Evolutionary conservation across 2,888 invertebrate species (phyloP).

Genomic region (Ellobium chinense): DNA sequence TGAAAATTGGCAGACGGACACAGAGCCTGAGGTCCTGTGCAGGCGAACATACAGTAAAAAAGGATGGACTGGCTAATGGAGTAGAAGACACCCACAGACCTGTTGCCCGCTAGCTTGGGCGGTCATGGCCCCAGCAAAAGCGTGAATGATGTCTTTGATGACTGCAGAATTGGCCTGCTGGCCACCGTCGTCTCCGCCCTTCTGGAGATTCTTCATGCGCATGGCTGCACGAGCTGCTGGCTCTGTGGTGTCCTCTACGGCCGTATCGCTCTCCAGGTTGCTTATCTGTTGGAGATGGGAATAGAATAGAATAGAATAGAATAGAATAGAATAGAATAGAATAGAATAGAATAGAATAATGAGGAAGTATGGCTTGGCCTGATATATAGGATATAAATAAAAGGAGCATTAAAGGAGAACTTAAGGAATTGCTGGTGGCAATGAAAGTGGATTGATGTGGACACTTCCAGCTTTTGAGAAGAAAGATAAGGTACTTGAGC

Average conservation of each 20-base stretch:
- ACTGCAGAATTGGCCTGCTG: slow-evolving; percentile 55
- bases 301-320: too few relatives aligned
- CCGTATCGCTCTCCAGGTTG: slow-evolving; percentile 52
- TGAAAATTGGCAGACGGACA: too few relatives aligned
- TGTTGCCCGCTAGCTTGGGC: not conserved
- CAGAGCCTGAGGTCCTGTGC: too few relatives aligned
- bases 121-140: slow-evolving; percentile 58
- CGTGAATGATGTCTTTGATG: slow-evolving; percentile 64
- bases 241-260: slow-evolving; percentile 24
- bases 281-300: slow-evolving; percentile 52
- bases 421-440: too few relatives aligned
- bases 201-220: slow-evolving; percentile 44
- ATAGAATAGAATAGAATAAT: too few relatives aligned
- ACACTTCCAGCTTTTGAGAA: too few relatives aligned
- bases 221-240: slow-evolving; percentile 39
- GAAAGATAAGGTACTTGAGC: too few relatives aligned
- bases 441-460: too few relatives aligned
- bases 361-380: too few relatives aligned
- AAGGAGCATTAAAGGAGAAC: too few relatives aligned
- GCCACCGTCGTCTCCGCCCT: slow-evolving; percentile 14
- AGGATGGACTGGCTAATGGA: not conserved
- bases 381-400: too few relatives aligned
- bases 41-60: not conserved
- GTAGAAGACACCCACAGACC: not conserved
- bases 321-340: too few relatives aligned